Conservation (phyloP, 2,113 vertebrate species). For the Brachypteracias leptosomus region DNA sequence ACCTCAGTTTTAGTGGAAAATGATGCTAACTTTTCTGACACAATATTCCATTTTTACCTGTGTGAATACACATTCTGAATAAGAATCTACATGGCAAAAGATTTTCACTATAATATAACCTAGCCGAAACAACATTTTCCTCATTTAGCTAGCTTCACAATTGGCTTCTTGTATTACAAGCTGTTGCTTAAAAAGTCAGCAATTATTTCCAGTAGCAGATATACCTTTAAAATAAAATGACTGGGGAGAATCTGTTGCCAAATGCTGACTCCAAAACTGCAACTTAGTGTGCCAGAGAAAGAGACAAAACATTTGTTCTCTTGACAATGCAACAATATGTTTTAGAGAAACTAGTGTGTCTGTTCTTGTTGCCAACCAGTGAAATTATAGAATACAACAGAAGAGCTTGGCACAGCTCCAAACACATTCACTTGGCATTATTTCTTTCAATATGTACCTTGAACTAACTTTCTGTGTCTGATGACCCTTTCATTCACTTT, state of each 20-base stretch:
- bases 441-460: background rate
- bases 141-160: background rate
- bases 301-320: background rate
- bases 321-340: background rate
- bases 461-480: background rate
- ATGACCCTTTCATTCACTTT: conserved; percentile 23
- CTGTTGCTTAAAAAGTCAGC: background rate
- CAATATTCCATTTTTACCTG: background rate
- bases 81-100: background rate
- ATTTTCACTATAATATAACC: background rate
- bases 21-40: background rate
- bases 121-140: background rate
- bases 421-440: background rate
- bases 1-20: background rate
- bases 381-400: background rate
- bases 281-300: background rate
- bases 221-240: background rate
- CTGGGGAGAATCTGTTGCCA: background rate
- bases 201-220: background rate
- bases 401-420: background rate
- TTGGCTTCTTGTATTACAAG: background rate
- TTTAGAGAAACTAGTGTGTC: background rate
- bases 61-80: background rate
- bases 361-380: background rate
- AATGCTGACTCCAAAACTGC: background rate